Conservation (phyloP, 2,888 invertebrate species). For the Cepaea hortensis region DNA sequence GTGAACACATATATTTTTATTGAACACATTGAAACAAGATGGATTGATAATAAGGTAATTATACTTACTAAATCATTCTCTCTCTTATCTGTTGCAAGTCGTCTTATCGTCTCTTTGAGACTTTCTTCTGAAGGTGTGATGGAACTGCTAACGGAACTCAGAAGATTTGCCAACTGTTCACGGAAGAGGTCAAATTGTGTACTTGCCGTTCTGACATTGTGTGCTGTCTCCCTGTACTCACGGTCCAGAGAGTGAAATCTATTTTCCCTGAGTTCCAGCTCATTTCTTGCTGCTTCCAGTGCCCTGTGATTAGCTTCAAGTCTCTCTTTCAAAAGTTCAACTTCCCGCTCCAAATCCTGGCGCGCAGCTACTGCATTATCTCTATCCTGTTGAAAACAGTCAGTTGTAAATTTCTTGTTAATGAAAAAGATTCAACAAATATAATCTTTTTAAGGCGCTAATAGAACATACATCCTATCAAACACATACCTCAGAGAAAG, state of each 20-base stretch:
- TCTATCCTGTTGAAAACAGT: constrained; percentile 62
- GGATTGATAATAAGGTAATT: too few relatives aligned
- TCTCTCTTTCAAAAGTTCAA: constrained; percentile 66
- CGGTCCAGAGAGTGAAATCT: constrained; percentile 52
- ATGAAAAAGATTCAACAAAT: too few relatives aligned
- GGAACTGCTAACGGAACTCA: constrained; percentile 61
- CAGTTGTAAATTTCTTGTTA: too few relatives aligned
- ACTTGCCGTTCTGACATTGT: constrained; percentile 58
- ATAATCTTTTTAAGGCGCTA: not conserved
- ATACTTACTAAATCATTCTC: constrained; percentile 68
- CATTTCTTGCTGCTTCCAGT: constrained; percentile 64
- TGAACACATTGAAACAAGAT: too few relatives aligned
- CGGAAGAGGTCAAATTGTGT: constrained; percentile 65
- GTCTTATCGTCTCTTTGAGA: constrained; percentile 66
- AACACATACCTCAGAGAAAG: too few relatives aligned
- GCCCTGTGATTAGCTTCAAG: constrained; percentile 67
- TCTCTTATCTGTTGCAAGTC: constrained; percentile 58
- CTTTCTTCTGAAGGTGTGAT: constrained; percentile 69
- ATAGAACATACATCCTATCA: not conserved
- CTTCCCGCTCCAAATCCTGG: constrained; percentile 68
- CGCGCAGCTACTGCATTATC: constrained; percentile 67
- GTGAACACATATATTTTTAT: too few relatives aligned
- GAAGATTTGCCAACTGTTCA: constrained; percentile 69
- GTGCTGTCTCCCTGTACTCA: constrained; percentile 56
- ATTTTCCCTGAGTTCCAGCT: constrained; percentile 65